These are phyloP conservation scores for Argopecten irradians DNA, from an alignment of 1,140 invertebrate species.

Conservation along the genomic window DNA sequence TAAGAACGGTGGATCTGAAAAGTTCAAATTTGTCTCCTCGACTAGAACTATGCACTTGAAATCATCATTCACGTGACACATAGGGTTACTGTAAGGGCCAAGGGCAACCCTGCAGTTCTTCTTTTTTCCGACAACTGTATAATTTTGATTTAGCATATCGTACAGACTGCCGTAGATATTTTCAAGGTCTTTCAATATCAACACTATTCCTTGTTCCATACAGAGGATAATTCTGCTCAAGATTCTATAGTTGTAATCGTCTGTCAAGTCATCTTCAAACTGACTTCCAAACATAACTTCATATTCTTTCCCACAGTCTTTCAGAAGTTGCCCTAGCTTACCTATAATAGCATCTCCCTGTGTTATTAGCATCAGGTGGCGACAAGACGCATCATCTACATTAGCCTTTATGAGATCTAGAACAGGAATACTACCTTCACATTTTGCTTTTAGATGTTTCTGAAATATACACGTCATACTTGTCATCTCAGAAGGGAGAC, in stretches of 20 bases:
- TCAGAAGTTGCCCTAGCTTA: slow-evolving; percentile 51
- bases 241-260: slow-evolving; percentile 66
- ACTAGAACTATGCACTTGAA: slow-evolving; percentile 67
- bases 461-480: slow-evolving; percentile 41
- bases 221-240: slow-evolving; percentile 68
- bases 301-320: slow-evolving; percentile 42
- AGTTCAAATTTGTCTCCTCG: slow-evolving; percentile 61
- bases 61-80: slow-evolving; percentile 65
- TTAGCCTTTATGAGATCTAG: slow-evolving; percentile 56
- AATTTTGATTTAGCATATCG: slow-evolving; percentile 71
- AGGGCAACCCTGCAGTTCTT: slow-evolving; percentile 64
- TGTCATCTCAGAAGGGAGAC: slow-evolving; percentile 50
- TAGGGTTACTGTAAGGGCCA: slow-evolving; percentile 66
- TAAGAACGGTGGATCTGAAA: slow-evolving; percentile 64
- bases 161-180: slow-evolving; percentile 70
- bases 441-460: background rate
- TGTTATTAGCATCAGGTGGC: slow-evolving; percentile 62
- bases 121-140: slow-evolving; percentile 63
- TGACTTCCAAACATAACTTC: slow-evolving; percentile 65
- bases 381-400: slow-evolving; percentile 46
- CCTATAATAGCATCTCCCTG: slow-evolving; percentile 56
- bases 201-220: slow-evolving; percentile 66
- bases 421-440: background rate
- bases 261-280: slow-evolving; percentile 63
- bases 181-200: slow-evolving; percentile 66